Percentiles rank a stretch among this genome's conserved stretches.
phyloP scores from a whole-genome alignment of 1,140 invertebrate species.

The Neuroterus valhalla region DNA sequence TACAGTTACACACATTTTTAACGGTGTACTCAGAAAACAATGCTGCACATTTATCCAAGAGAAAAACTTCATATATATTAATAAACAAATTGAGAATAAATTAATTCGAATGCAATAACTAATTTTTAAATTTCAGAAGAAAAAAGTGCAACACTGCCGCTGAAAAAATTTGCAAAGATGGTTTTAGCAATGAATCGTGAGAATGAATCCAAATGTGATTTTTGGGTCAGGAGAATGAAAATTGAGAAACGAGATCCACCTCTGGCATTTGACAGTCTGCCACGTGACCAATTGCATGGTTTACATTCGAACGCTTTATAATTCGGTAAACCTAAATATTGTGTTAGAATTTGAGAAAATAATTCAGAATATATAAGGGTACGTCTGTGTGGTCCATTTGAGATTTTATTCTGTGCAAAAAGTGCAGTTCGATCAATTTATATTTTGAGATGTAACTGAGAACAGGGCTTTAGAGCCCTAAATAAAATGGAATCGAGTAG shows the following conservation, averaged over 20 bases:
- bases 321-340: too few relatives aligned
- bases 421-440: too few relatives aligned
- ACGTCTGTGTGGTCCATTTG: too few relatives aligned
- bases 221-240: not conserved
- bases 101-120: not conserved
- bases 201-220: conserved; percentile 10
- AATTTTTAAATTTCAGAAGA: not conserved
- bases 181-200: conserved; percentile 11
- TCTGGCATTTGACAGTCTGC: too few relatives aligned
- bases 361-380: too few relatives aligned
- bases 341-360: too few relatives aligned
- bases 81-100: not conserved
- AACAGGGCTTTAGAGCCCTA: too few relatives aligned
- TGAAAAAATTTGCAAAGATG: conserved; percentile 13
- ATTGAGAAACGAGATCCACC: not conserved
- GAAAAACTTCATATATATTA: not conserved
- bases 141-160: conserved; percentile 7
- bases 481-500: too few relatives aligned
- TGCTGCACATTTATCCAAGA: not conserved
- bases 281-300: too few relatives aligned
- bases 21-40: conserved; percentile 11
- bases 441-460: too few relatives aligned
- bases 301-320: too few relatives aligned
- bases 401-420: too few relatives aligned
- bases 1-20: not conserved